Conservation (phyloP, 2,888 invertebrate genomes). For the Eristalinus aeneus region DNA sequence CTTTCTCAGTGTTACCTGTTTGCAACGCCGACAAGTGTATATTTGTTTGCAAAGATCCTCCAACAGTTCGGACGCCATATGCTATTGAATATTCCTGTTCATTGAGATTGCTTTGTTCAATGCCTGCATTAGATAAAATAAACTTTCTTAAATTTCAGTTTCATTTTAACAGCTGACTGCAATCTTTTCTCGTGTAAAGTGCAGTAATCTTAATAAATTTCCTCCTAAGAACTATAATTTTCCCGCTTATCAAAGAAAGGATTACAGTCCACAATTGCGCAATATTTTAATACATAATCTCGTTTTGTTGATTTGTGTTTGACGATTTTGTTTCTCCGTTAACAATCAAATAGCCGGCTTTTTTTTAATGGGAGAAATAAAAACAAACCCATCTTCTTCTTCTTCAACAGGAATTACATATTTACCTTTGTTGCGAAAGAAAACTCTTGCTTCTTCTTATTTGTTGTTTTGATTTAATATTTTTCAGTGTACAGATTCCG, state of each 20-base stretch:
- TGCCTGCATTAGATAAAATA: background rate
- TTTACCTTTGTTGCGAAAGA: constrained; percentile 7
- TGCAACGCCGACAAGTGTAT: constrained; percentile 62
- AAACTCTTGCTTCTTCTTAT: constrained; percentile 25
- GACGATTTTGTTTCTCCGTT: too few species aligned
- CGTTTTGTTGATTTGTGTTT: too few species aligned
- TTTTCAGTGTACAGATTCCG: background rate
- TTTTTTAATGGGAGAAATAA: constrained; percentile 20
- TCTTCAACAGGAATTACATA: constrained; percentile 25
- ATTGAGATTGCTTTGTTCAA: constrained; percentile 3
- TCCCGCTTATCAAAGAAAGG: background rate
- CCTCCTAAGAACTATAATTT: background rate
- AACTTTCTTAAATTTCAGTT: too few species aligned
- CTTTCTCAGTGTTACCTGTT: constrained; percentile 40
- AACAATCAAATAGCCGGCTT: constrained; percentile 25
- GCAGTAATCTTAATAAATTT: too few species aligned
- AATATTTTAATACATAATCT: background rate
- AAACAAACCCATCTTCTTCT: constrained; percentile 43
- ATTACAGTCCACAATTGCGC: constrained; percentile 4
- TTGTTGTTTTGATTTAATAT: constrained; percentile 43
- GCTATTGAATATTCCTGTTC: constrained; percentile 15
- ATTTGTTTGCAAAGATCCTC: constrained; percentile 62
- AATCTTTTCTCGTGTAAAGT: too few species aligned
- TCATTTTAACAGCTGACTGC: too few species aligned
- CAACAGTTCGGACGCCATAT: constrained; percentile 60